Conservation (phyloP, 2,797 vertebrate genomes). For the Galago senegalensis region DNA sequence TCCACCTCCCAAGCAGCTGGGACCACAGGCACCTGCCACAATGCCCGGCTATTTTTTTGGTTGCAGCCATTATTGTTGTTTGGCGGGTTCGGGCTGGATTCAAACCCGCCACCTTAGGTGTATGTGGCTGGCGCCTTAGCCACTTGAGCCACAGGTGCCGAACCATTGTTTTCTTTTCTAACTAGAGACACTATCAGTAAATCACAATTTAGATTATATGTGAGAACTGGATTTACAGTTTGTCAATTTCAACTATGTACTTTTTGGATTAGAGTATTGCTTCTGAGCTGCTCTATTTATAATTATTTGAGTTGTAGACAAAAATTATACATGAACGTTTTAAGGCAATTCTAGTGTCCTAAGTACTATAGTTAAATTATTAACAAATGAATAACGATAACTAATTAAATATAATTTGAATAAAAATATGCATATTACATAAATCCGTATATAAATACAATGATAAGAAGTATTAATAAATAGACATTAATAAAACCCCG, state of each 20-base stretch:
- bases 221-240: not conserved
- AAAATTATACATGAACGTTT: constrained; percentile 28
- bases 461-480: not conserved
- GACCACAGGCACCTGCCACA: too few species aligned
- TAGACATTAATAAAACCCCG: not conserved
- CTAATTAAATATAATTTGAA: not conserved
- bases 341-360: not conserved
- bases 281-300: not conserved
- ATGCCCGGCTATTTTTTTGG: too few species aligned
- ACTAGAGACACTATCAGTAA: constrained; percentile 8
- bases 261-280: not conserved
- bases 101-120: too few species aligned
- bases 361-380: not conserved
- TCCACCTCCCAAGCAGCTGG: too few species aligned
- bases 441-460: not conserved
- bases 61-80: too few species aligned
- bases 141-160: too few species aligned
- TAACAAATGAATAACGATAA: not conserved
- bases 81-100: too few species aligned
- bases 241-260: not conserved
- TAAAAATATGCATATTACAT: not conserved
- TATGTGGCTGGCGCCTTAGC: too few species aligned
- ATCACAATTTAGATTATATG: not conserved
- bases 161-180: not conserved
- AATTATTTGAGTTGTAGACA: constrained; percentile 33